Evolutionary conservation across 2,888 invertebrate species (phyloP).

Genomic region (Leptopilina drosophilae): DNA sequence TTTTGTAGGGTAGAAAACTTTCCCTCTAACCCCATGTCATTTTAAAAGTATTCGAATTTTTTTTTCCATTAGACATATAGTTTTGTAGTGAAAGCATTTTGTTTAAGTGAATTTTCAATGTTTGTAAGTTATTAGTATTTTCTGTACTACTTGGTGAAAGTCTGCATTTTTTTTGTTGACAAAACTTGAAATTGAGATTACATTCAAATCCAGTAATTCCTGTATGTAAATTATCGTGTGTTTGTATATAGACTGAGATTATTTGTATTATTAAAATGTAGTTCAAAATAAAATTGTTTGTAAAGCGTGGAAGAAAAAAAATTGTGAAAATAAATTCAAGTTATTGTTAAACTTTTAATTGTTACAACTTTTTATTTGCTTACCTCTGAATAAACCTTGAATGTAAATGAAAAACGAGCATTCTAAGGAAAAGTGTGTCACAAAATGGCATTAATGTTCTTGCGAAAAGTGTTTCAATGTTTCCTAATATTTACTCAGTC

Average conservation of each 20-base stretch:
- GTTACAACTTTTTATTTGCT: background rate
- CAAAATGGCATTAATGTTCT: background rate
- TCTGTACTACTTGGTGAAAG: constrained; percentile 20
- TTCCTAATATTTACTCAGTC: constrained; percentile 27
- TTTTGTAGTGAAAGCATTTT: constrained; percentile 17
- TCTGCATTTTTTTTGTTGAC: constrained; percentile 11
- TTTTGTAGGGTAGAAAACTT: constrained; percentile 7
- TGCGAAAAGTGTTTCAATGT: constrained; percentile 1
- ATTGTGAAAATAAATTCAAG: no score
- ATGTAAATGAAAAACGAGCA: background rate
- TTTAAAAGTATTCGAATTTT: constrained; percentile 24
- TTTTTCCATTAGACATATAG: background rate
- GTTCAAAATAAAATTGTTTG: no score
- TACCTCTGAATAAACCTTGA: background rate
- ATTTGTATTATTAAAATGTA: background rate
- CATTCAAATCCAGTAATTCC: constrained; percentile 2
- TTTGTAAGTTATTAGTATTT: constrained; percentile 26
- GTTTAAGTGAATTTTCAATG: constrained; percentile 1
- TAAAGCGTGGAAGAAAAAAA: no score
- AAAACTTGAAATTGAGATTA: constrained; percentile 16
- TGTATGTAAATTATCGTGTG: background rate
- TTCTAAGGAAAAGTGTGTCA: background rate
- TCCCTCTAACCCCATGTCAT: constrained; percentile 28
- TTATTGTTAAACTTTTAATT: no score
- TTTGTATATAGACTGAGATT: background rate